phyloP scores from a whole-genome alignment of 2,888 invertebrate genomes.

The Cataglyphis livida region DNA sequence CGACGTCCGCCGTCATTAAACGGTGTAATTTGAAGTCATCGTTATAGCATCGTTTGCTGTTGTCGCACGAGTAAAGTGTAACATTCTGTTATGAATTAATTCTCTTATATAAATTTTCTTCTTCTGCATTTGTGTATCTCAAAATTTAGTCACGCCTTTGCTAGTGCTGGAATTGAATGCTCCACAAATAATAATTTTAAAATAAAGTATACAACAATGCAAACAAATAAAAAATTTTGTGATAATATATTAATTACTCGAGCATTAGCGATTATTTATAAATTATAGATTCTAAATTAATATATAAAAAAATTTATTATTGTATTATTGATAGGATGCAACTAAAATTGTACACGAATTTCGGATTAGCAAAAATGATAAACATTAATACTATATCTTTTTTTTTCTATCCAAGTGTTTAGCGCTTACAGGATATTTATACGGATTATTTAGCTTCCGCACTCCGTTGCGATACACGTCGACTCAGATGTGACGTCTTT shows the following conservation, averaged over 20 bases:
- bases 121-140: neutral
- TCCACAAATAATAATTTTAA: neutral
- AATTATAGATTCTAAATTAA: neutral
- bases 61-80: neutral
- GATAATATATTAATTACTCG: neutral
- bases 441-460: constrained; percentile 43
- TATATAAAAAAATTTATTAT: neutral
- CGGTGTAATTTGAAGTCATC: neutral
- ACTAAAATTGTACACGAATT: neutral
- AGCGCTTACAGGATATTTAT: neutral
- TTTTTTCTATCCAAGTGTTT: neutral
- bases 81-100: neutral
- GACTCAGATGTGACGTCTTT: constrained; percentile 59
- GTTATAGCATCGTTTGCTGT: neutral
- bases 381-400: neutral
- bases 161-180: neutral
- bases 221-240: neutral
- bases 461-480: constrained; percentile 27
- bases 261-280: neutral
- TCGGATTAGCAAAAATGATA: neutral
- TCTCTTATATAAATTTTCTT: neutral
- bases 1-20: constrained; percentile 21
- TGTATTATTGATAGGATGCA: neutral
- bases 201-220: neutral
- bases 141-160: neutral